phyloP scores from a whole-genome alignment of 2,113 vertebrate genomes.

The Engraulis encrasicolus region DNA sequence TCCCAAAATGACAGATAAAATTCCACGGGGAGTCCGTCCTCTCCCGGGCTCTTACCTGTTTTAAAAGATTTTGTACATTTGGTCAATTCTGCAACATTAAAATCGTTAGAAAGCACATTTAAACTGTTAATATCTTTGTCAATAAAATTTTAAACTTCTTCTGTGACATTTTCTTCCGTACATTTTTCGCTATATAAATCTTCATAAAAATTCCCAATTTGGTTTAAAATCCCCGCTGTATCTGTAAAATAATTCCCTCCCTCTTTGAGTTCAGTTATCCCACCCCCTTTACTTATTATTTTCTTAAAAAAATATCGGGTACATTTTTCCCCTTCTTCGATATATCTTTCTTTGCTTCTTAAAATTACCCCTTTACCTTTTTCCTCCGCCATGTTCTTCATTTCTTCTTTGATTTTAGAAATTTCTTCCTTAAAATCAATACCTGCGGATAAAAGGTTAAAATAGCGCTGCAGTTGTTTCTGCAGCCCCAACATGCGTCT shows the following conservation, averaged over 20 bases:
- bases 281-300: neutral
- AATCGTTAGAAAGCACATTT: neutral
- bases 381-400: neutral
- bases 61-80: conserved; percentile 23
- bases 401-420: conserved; percentile 4
- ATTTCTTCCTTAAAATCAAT: conserved; percentile 38
- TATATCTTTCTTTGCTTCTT: conserved; percentile 11
- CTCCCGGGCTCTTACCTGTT: neutral
- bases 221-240: neutral
- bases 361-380: conserved; percentile 16
- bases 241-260: too few relatives aligned
- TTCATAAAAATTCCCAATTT: neutral
- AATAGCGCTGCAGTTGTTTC: conserved; percentile 25
- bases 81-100: neutral
- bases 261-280: neutral
- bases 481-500: conserved; percentile 34
- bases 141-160: neutral
- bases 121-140: neutral
- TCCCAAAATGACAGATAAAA: conserved; percentile 37
- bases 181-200: neutral
- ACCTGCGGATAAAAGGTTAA: neutral
- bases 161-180: accelerated
- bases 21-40: conserved; percentile 23
- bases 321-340: conserved; percentile 35
- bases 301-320: conserved; percentile 36